Conservation (phyloP, 2,113 vertebrate genomes). For the Manacus vitellinus region DNA sequence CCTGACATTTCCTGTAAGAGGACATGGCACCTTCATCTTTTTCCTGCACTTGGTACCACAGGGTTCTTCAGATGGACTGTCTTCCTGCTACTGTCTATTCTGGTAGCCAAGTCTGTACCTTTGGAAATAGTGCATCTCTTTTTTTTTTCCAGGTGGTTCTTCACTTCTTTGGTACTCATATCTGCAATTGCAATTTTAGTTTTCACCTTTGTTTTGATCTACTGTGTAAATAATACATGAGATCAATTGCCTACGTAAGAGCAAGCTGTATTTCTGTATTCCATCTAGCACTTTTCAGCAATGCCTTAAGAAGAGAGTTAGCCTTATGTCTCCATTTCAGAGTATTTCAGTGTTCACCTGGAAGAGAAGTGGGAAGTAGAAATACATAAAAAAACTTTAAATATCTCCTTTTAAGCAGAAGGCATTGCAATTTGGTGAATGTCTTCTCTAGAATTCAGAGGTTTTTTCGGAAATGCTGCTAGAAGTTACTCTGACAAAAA, state of each 20-base stretch:
- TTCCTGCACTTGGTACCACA: background rate
- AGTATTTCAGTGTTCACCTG: background rate
- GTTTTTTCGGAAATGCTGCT: background rate
- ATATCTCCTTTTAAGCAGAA: background rate
- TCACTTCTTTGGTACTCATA: background rate
- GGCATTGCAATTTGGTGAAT: background rate
- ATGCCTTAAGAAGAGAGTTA: background rate
- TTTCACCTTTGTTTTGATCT: background rate
- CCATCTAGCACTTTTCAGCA: background rate
- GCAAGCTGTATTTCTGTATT: background rate
- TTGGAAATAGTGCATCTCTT: background rate
- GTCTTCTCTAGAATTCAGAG: background rate
- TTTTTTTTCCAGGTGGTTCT: slow-evolving; percentile 2
- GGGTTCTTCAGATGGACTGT: background rate
- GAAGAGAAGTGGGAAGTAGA: background rate
- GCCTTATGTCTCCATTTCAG: background rate
- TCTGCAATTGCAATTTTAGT: background rate
- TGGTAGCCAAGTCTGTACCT: background rate
- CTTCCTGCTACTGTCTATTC: background rate
- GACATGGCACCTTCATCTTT: background rate
- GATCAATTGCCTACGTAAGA: background rate
- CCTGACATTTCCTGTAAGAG: background rate
- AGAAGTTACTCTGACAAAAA: background rate
- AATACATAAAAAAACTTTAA: background rate
- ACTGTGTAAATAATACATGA: background rate